Percentiles rank a stretch among this genome's conserved stretches.
phyloP scores from a whole-genome alignment of 2,888 invertebrate species.

The Tetramorium bicarinatum region DNA sequence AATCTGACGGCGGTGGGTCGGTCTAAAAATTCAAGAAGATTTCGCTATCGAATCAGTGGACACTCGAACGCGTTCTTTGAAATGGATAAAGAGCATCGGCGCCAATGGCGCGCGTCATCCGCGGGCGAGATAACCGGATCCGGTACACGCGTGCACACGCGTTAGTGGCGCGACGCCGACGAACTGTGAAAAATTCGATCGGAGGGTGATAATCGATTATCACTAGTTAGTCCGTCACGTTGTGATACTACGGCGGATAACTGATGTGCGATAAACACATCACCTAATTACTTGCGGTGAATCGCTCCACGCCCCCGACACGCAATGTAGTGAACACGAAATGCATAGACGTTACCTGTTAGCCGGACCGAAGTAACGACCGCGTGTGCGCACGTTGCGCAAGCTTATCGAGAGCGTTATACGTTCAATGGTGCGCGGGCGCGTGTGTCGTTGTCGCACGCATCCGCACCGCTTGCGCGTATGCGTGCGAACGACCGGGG shows the following conservation, averaged over 20 bases:
- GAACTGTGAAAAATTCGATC: constrained; percentile 80
- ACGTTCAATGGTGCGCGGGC: constrained; percentile 50
- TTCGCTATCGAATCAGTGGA: constrained; percentile 19
- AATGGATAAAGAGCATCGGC: constrained; percentile 17
- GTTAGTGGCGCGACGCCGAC: constrained; percentile 51
- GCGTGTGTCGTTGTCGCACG: constrained; percentile 38
- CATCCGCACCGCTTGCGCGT: constrained; percentile 37
- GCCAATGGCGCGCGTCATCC: constrained; percentile 14
- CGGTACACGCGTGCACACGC: constrained; percentile 19
- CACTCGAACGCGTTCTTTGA: constrained; percentile 44
- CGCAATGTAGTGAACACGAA: constrained; percentile 70
- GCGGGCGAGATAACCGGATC: constrained; percentile 38
- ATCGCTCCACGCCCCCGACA: constrained; percentile 76
- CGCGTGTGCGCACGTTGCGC: constrained; percentile 35
- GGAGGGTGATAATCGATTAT: constrained; percentile 81
- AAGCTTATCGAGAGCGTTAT: constrained; percentile 45
- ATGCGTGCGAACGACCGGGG: constrained; percentile 60
- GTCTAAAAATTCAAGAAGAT: constrained; percentile 11
- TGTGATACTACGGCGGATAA: constrained; percentile 73
- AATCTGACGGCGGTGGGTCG: neutral
- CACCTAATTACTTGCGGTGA: constrained; percentile 84
- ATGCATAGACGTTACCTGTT: constrained; percentile 49
- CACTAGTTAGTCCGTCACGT: constrained; percentile 77
- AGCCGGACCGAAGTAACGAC: constrained; percentile 46
- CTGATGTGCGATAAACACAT: constrained; percentile 84